Conservation (phyloP, 2,113 vertebrate species). For the Lucifuga dentata region DNA sequence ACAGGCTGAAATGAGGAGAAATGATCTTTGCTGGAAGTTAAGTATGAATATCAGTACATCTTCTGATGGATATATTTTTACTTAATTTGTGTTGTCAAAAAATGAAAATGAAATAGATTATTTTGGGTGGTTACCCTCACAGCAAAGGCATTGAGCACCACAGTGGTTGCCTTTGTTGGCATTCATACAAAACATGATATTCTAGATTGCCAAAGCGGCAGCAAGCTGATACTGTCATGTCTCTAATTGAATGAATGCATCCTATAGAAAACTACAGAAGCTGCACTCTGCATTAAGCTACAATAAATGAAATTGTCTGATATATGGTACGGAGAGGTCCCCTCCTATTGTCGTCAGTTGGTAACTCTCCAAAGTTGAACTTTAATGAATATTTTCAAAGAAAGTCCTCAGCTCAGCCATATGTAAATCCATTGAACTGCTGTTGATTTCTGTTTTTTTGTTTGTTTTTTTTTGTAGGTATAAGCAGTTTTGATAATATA, state of each 20-base stretch:
- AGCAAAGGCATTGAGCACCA: background rate
- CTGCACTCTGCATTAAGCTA: background rate
- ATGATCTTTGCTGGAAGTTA: no score
- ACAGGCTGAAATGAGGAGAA: no score
- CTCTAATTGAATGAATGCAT: slow-evolving; percentile 5
- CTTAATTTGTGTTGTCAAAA: background rate
- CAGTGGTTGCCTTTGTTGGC: background rate
- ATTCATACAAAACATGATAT: slow-evolving; percentile 5
- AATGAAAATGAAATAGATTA: background rate
- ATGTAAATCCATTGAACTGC: no score
- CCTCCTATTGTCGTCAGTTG: slow-evolving; percentile 14
- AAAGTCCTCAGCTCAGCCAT: background rate
- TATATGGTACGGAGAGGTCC: no score
- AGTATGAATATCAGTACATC: no score
- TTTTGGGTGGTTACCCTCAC: no score
- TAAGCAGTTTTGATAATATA: slow-evolving; percentile 39
- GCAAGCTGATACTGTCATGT: background rate
- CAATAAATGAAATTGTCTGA: no score
- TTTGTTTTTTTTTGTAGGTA: slow-evolving; percentile 10
- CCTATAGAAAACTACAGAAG: slow-evolving; percentile 13
- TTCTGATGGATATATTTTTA: no score
- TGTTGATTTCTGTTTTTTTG: no score
- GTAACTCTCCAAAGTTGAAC: background rate
- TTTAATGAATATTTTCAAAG: background rate
- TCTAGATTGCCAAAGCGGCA: background rate